Evolutionary conservation across 2,113 vertebrate species (phyloP).

Genomic region (Oxyruncus cristatus): DNA sequence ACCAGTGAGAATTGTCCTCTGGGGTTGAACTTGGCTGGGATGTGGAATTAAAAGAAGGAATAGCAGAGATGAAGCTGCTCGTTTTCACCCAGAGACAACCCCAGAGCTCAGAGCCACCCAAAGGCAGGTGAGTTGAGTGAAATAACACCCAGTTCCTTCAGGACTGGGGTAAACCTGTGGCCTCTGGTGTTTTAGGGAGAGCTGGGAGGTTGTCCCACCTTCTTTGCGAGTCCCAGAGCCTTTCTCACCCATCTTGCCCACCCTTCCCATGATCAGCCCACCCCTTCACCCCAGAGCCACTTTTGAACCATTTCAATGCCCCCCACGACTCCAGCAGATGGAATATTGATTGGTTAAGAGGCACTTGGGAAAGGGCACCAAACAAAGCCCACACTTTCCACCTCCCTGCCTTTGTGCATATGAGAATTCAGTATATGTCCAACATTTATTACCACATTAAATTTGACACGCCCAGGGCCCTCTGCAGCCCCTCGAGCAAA

Average conservation of each 20-base stretch:
- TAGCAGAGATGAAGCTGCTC: not conserved
- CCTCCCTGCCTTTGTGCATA: not conserved
- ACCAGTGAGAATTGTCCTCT: not conserved
- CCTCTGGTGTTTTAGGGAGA: not conserved
- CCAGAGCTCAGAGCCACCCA: not conserved
- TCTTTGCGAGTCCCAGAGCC: not conserved
- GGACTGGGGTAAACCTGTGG: not conserved
- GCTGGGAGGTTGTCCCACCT: not conserved
- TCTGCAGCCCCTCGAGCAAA: not conserved
- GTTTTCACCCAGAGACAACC: not conserved
- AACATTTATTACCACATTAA: not conserved
- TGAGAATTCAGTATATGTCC: not conserved
- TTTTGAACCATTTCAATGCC: not conserved
- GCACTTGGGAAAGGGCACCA: not conserved
- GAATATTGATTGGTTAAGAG: not conserved
- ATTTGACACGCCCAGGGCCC: not conserved
- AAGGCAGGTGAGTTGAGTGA: not conserved
- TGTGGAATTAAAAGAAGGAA: not conserved
- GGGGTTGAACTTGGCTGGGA: not conserved
- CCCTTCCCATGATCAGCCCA: not conserved
- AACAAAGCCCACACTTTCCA: not conserved
- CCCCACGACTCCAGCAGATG: not conserved
- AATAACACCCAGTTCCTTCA: not conserved
- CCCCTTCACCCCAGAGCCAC: not conserved
- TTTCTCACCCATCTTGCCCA: not conserved